Evolutionary conservation across 2,888 invertebrate species (phyloP), one percentile per base, ranked within the genome.

Genomic region (Seira sanloemensis): DNA sequence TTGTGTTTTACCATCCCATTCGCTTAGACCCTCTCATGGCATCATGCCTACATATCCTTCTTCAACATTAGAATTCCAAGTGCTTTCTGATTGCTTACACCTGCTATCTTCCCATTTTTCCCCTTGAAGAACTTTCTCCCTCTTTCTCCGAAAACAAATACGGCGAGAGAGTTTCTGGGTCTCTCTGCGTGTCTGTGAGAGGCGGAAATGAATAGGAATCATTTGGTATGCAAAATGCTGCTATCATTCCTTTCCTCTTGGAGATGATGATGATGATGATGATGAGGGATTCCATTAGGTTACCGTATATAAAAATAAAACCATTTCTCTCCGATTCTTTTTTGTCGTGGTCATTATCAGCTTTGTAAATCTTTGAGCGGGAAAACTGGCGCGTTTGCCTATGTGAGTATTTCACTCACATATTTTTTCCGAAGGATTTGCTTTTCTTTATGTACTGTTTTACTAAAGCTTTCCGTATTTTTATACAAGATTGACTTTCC

Each of bases 1-100:
- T 68, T 50, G 50, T 77, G 54, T 68, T 26, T 66, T 50, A 77
- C 68, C 66, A n/a, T 65, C 77, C 77, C 68, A 68, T 77, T 65
- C 68, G 25, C 58, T 50, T 66, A n/a, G n/a, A n/a, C n/a, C n/a
- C n/a, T n/a, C 25, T 37, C 37, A 5, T 9, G 12, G 12, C 12
- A 12, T 12, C 37, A 5, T 37, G 37, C 23, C 66, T 76, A 66
- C 66, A 23, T 25, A 50, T 25, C 77, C 77, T 54, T 26, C 25
- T 77, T n/a, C n/a, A n/a, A n/a, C n/a, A 77, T 54, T 54, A 77
- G 50, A 76, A 67, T 37, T 37, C 37, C 12, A 12, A 37, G 37
- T 37, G 12, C 37, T 37, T 5, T 37, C 37, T 37, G 37, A 37
- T 37, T 37, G 37, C 37, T 37, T 37, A 37, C 37, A 37, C 37